Evolutionary conservation across 2,113 vertebrate species (phyloP).

Genomic region (Petaurus breviceps): DNA sequence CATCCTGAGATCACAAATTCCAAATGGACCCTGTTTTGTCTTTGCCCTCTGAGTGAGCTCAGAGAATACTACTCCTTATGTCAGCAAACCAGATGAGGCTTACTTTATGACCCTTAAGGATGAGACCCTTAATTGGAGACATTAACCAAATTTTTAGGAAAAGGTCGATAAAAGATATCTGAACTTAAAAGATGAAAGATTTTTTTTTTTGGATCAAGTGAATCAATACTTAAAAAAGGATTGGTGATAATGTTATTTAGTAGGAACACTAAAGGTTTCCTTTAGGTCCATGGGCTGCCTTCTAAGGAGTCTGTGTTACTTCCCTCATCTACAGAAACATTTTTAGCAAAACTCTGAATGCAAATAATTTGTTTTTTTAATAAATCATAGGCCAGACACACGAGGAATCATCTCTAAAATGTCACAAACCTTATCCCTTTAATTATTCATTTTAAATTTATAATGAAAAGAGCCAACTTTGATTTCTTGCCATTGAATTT

Average conservation of each 20-base stretch:
- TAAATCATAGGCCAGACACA: not conserved
- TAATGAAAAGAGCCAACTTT: slow-evolving; percentile 31
- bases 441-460: slow-evolving; percentile 33
- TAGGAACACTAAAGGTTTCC: not conserved
- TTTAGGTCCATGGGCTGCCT: not conserved
- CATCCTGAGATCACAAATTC: no score
- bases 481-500: not conserved
- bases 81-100: no score
- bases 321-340: slow-evolving; percentile 3
- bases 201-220: not conserved
- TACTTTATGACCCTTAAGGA: no score
- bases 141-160: no score
- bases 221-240: not conserved
- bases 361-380: slow-evolving; percentile 11
- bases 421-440: not conserved
- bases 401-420: not conserved
- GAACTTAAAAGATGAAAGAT: not conserved
- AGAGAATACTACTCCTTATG: no score
- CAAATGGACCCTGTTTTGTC: no score
- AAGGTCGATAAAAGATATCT: not conserved
- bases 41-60: no score
- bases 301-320: slow-evolving; percentile 64
- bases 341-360: not conserved
- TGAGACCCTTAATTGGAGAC: no score
- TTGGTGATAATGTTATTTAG: not conserved